Conservation (phyloP, 2,797 vertebrate species). For the Sebastolobus altivelis region DNA sequence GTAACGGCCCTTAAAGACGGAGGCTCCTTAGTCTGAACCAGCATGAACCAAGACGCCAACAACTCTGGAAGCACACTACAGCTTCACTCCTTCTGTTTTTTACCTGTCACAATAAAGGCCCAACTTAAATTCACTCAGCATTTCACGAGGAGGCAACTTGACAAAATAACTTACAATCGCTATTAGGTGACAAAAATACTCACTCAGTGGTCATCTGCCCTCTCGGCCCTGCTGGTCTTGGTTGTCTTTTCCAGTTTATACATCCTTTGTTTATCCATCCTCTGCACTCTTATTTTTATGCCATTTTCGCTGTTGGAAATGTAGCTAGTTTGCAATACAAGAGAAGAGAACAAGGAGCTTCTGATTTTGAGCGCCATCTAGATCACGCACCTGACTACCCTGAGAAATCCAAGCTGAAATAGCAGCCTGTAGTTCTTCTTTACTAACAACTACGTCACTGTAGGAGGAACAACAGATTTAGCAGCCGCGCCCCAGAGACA, state of each 20-base stretch:
- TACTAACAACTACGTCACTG: not conserved
- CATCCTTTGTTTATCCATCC: not conserved
- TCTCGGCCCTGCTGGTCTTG: not conserved
- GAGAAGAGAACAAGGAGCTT: not conserved
- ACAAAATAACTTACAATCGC: not conserved
- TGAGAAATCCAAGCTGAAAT: not conserved
- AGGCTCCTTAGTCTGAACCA: not conserved
- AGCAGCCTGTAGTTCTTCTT: not conserved
- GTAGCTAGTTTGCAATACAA: not conserved
- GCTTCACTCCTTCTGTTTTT: not conserved
- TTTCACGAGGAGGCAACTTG: not conserved
- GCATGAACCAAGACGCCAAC: not conserved
- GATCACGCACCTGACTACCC: not conserved
- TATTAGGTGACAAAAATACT: not conserved
- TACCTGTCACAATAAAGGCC: not conserved
- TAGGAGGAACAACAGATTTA: not conserved
- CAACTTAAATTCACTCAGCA: not conserved
- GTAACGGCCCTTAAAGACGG: no score
- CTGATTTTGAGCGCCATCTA: not conserved
- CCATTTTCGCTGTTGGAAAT: not conserved
- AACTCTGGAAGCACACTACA: not conserved
- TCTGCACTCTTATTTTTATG: not conserved
- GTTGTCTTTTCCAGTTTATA: not conserved
- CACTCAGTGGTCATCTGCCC: accelerated
- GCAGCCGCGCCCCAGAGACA: not conserved